A percentile compares a stretch with the other conserved stretches of the same genome.
Evolutionary conservation across 2,888 invertebrate species (phyloP).

Genomic region (Netelia fuscicornis): DNA sequence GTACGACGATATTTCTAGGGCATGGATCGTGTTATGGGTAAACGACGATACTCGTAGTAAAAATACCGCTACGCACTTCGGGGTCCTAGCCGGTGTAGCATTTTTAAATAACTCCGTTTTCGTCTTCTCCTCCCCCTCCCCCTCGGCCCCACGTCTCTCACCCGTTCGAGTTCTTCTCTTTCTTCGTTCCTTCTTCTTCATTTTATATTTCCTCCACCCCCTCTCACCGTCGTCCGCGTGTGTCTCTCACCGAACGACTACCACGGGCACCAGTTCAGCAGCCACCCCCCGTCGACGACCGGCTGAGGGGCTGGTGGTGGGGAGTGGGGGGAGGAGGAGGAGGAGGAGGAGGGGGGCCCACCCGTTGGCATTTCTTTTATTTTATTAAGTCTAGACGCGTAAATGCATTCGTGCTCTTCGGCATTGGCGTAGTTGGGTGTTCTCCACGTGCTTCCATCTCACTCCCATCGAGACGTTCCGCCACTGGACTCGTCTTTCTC

Average conservation of each 20-base stretch:
- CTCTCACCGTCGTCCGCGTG: slow-evolving; percentile 43
- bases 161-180: slow-evolving; percentile 39
- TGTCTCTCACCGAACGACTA: slow-evolving; percentile 53
- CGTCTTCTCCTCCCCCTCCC: slow-evolving; percentile 1
- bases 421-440: slow-evolving; percentile 79
- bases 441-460: slow-evolving; percentile 64
- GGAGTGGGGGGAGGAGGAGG: not conserved
- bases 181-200: slow-evolving; percentile 37
- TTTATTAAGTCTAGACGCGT: slow-evolving; percentile 84
- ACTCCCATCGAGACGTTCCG: slow-evolving; percentile 35
- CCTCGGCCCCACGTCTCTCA: slow-evolving; percentile 30
- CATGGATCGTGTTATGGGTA: not conserved
- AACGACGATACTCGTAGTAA: slow-evolving; percentile 69
- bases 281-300: slow-evolving; percentile 62
- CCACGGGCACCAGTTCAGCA: slow-evolving; percentile 56
- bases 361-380: slow-evolving; percentile 82
- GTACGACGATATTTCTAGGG: not conserved
- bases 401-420: slow-evolving; percentile 82
- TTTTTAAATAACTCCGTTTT: slow-evolving; percentile 76
- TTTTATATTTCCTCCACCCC: slow-evolving; percentile 54
- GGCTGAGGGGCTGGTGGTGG: slow-evolving; percentile 9
- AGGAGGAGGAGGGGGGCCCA: slow-evolving; percentile 70
- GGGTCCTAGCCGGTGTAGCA: slow-evolving; percentile 61
- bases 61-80: slow-evolving; percentile 78
- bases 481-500: slow-evolving; percentile 22